phyloP scores from a whole-genome alignment of 1,140 invertebrate species.

The Dinothrombium tinctorium region DNA sequence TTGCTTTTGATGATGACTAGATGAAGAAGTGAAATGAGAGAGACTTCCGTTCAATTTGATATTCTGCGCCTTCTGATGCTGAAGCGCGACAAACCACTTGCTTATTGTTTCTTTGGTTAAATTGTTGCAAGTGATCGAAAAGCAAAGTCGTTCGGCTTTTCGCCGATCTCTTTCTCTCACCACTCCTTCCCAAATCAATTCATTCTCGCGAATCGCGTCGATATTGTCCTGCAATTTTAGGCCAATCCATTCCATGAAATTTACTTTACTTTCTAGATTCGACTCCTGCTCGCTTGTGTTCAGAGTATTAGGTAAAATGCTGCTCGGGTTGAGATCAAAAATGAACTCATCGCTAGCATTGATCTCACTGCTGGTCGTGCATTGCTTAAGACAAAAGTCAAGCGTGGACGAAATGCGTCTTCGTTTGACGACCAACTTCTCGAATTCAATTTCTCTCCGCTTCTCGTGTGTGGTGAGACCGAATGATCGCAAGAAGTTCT shows the following conservation, averaged over 20 bases:
- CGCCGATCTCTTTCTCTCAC: conserved; percentile 6
- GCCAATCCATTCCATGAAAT: not conserved
- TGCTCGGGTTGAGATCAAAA: conserved; percentile 5
- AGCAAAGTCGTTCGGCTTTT: conserved; percentile 4
- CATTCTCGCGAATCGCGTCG: conserved; percentile 8
- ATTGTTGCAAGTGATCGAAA: not conserved
- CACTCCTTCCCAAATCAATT: conserved; percentile 8
- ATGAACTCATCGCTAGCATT: no score
- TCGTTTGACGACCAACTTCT: no score
- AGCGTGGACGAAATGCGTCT: no score
- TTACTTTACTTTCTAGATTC: conserved; percentile 13
- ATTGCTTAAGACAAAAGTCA: no score
- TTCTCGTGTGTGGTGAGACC: conserved; percentile 13
- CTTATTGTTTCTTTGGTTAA: conserved; percentile 1
- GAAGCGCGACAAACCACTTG: not conserved
- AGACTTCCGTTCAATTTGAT: not conserved
- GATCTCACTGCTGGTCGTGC: no score
- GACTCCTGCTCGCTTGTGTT: conserved; percentile 10
- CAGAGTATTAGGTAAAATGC: conserved; percentile 7
- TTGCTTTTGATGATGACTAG: no score
- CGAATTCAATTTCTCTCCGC: conserved; percentile 13
- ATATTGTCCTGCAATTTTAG: conserved; percentile 5
- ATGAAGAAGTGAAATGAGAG: not conserved
- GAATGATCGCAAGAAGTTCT: conserved; percentile 12
- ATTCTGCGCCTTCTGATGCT: not conserved